A percentile compares a stretch with the other conserved stretches of the same genome.
Conservation (phyloP, 1,140 invertebrate genomes). For the Eciton burchellii region DNA sequence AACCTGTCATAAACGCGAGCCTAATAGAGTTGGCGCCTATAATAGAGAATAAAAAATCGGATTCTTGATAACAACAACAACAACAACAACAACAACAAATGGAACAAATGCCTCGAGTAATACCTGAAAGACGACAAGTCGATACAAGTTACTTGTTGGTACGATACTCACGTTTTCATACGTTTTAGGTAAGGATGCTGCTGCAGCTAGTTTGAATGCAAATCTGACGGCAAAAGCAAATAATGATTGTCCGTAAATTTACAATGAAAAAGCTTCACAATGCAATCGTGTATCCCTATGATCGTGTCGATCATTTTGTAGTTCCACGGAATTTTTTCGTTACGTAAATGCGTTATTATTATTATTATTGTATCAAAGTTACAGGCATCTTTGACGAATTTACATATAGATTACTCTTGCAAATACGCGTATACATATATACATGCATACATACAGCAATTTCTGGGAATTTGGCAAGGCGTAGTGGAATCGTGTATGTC, state of each 20-base stretch:
- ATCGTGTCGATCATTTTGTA: slow-evolving; percentile 59
- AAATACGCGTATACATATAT: too few species aligned
- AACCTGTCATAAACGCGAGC: slow-evolving; percentile 62
- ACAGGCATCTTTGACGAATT: slow-evolving; percentile 19
- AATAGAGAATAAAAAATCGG: slow-evolving; percentile 48
- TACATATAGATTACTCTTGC: not conserved
- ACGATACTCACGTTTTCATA: slow-evolving; percentile 65
- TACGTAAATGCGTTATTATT: slow-evolving; percentile 10
- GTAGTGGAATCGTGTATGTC: slow-evolving; percentile 44
- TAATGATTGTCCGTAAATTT: slow-evolving; percentile 27
- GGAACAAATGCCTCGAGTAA: slow-evolving; percentile 28
- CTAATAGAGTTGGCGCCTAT: slow-evolving; percentile 61
- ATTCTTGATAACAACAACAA: slow-evolving; percentile 65
- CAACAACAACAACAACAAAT: too few species aligned
- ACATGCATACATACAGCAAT: not conserved
- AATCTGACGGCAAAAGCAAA: slow-evolving; percentile 25
- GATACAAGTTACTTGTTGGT: slow-evolving; percentile 41
- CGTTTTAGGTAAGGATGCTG: slow-evolving; percentile 54
- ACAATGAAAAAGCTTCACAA: slow-evolving; percentile 36
- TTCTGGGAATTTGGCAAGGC: slow-evolving; percentile 25
- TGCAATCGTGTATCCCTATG: slow-evolving; percentile 54
- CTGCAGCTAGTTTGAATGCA: slow-evolving; percentile 26
- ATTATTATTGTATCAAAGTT: too few species aligned
- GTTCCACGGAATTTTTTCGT: slow-evolving; percentile 29
- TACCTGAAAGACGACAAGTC: not conserved